These are phyloP conservation scores for Schizothorax lantsangensis DNA, from an alignment of 2,797 vertebrate genomes.

Conservation along the genomic window DNA sequence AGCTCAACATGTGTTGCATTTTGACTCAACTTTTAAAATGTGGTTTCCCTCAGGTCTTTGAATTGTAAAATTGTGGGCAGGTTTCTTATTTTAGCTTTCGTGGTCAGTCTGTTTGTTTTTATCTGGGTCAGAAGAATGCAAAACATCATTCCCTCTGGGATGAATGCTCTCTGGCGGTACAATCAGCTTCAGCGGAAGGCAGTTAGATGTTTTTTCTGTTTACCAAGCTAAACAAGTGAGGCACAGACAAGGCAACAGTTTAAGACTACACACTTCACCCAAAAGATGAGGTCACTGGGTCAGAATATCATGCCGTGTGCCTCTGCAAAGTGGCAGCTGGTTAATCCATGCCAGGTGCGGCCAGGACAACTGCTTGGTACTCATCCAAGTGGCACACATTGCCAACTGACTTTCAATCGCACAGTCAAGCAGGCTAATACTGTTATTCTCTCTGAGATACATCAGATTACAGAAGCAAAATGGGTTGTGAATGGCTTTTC, in stretches of 20 bases:
- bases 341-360: not conserved
- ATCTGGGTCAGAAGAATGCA: constrained; percentile 1
- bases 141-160: not conserved
- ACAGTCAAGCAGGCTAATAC: not conserved
- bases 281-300: not conserved
- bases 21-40: not conserved
- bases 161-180: not conserved
- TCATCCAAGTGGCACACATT: not conserved
- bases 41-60: not conserved
- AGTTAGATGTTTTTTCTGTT: not conserved
- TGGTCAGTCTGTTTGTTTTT: constrained; percentile 5
- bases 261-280: not conserved
- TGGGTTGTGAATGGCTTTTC: not conserved
- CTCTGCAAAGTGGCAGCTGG: constrained; percentile 8
- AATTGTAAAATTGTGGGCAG: constrained; percentile 11
- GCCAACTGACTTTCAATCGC: not conserved
- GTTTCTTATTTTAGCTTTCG: constrained; percentile 1
- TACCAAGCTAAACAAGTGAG: not conserved
- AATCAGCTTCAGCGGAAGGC: not conserved
- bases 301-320: not conserved
- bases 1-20: not conserved
- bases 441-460: not conserved
- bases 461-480: constrained; percentile 3
- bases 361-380: not conserved
- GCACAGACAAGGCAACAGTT: not conserved